phyloP scores from a whole-genome alignment of 2,113 vertebrate genomes.

The Atrichornis clamosus region DNA sequence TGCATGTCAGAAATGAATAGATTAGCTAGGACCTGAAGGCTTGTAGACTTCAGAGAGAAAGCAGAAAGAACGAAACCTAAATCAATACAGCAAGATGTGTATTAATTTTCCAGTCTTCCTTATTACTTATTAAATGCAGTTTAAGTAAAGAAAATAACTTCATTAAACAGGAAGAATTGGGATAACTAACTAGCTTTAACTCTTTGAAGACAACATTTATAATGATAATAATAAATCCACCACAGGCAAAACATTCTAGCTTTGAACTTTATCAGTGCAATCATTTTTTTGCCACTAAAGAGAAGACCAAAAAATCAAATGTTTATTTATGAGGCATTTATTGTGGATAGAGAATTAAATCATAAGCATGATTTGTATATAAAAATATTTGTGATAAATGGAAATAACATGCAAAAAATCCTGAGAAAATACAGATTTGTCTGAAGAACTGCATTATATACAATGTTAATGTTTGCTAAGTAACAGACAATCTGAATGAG shows the following conservation, averaged over 20 bases:
- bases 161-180: background rate
- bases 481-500: background rate
- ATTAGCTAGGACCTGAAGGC: constrained; percentile 9
- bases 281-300: background rate
- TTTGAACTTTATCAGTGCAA: constrained; percentile 38
- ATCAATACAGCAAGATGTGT: background rate
- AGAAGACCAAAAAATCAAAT: background rate
- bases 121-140: constrained; percentile 20
- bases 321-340: constrained; percentile 18
- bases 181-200: background rate
- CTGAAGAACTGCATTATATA: background rate
- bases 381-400: background rate
- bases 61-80: constrained; percentile 15
- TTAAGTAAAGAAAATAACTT: constrained; percentile 48
- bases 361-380: background rate
- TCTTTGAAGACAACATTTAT: constrained; percentile 14
- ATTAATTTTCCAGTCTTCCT: background rate
- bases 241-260: background rate
- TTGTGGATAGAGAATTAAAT: background rate
- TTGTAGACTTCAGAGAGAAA: constrained; percentile 31
- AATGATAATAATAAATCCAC: constrained; percentile 2
- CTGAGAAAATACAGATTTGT: background rate
- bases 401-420: background rate
- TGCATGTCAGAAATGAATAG: background rate
- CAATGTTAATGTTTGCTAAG: background rate